Conservation (phyloP, 2,888 invertebrate genomes). For the Cordilura impudica region DNA sequence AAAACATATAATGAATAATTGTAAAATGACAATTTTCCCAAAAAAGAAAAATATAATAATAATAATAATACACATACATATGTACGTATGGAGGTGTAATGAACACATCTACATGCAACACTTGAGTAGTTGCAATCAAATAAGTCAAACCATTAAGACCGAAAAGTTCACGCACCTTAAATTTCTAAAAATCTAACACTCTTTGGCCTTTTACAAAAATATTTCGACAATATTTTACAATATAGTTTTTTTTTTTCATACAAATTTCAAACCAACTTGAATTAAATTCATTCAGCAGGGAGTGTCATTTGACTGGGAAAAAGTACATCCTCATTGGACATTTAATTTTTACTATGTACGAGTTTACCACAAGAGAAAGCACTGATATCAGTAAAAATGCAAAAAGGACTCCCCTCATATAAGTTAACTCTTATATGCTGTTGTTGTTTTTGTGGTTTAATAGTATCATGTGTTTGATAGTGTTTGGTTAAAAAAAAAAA, state of each 20-base stretch:
- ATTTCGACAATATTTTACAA: neutral
- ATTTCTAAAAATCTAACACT: conserved; percentile 7
- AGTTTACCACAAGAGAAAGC: no score
- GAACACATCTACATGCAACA: neutral
- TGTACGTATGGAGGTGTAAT: no score
- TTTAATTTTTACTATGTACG: no score
- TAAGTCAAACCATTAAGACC: neutral
- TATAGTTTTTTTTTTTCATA: no score
- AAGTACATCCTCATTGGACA: conserved; percentile 65
- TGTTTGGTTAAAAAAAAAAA: no score
- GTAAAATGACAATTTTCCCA: conserved; percentile 11
- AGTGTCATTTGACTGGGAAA: conserved; percentile 68
- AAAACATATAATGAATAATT: conserved; percentile 8
- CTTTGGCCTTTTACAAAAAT: neutral
- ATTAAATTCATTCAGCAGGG: conserved; percentile 64
- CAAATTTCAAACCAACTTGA: conserved; percentile 28
- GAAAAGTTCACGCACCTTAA: neutral
- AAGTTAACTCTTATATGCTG: no score
- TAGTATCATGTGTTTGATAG: no score
- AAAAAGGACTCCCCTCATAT: no score
- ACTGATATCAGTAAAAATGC: no score
- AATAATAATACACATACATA: no score
- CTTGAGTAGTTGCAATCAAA: neutral
- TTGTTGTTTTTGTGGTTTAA: no score
- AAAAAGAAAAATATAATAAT: no score